Conservation (phyloP, 2,888 invertebrate species). For the Paralinhomoeus sp. region DNA sequence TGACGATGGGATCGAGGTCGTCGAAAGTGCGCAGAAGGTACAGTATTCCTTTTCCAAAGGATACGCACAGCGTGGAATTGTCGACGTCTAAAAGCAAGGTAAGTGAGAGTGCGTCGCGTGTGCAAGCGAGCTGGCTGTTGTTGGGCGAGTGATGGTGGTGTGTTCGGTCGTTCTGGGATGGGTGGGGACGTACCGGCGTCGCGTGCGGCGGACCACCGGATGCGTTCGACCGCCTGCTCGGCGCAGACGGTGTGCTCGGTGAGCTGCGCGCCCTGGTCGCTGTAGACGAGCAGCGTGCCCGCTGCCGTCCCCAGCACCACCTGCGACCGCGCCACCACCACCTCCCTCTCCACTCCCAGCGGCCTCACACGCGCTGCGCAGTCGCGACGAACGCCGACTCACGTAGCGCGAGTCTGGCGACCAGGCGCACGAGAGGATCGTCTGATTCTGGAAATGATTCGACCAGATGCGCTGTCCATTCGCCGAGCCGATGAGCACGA, state of each 20-base stretch:
- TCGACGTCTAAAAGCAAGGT: too few species aligned
- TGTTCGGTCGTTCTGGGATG: too few species aligned
- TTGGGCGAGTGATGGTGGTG: too few species aligned
- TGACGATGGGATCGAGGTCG: conserved; percentile 66
- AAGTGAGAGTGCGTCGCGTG: too few species aligned
- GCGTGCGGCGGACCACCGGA: conserved; percentile 59
- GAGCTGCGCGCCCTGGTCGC: conserved; percentile 77
- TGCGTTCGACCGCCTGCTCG: conserved; percentile 59
- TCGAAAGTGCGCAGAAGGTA: conserved; percentile 70
- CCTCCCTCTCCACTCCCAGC: too few species aligned
- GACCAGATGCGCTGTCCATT: conserved; percentile 96
- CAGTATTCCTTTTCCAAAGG: conserved; percentile 66
- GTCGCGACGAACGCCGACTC: too few species aligned
- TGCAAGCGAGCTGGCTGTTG: too few species aligned
- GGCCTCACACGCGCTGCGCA: too few species aligned
- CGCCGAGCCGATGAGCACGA: conserved; percentile 87
- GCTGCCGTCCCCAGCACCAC: conserved; percentile 85
- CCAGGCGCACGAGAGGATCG: conserved; percentile 90
- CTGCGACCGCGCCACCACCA: too few species aligned
- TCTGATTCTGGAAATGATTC: conserved; percentile 58
- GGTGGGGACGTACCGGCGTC: too few species aligned
- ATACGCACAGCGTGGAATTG: conserved; percentile 54
- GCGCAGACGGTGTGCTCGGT: conserved; percentile 60
- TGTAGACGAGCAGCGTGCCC: conserved; percentile 85
- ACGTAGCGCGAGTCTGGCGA: conserved; percentile 83